Evolutionary conservation across 2,113 vertebrate genomes (phyloP).

Genomic region (Forbesichthys agassizii): DNA sequence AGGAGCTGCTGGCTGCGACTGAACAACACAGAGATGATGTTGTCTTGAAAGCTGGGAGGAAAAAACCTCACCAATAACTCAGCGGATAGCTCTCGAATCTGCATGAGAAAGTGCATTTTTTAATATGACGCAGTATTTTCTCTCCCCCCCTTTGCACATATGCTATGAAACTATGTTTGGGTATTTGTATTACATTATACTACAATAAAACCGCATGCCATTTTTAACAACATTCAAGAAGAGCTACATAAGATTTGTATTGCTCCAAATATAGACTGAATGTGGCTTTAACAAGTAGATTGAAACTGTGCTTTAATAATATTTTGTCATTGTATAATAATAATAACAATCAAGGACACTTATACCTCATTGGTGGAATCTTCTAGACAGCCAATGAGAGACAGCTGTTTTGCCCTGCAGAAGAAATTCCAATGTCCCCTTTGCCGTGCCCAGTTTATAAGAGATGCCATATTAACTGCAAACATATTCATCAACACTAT

Average conservation of each 20-base stretch:
- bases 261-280: no score
- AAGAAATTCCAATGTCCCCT: slow-evolving; percentile 84
- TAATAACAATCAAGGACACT: neutral
- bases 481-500: slow-evolving; percentile 10
- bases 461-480: slow-evolving; percentile 78
- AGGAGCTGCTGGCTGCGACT: slow-evolving; percentile 68
- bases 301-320: neutral
- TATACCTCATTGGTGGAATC: slow-evolving; percentile 88
- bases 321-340: neutral
- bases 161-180: no score
- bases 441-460: slow-evolving; percentile 75
- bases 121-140: neutral
- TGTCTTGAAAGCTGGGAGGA: slow-evolving; percentile 60
- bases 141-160: no score
- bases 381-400: slow-evolving; percentile 83
- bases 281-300: no score
- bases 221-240: no score
- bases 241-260: no score
- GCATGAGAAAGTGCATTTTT: slow-evolving; percentile 11
- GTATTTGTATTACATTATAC: no score
- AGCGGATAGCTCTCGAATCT: slow-evolving; percentile 87
- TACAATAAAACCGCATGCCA: no score
- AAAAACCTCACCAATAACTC: slow-evolving; percentile 81
- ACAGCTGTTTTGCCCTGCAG: slow-evolving; percentile 74
- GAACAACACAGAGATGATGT: slow-evolving; percentile 67